Base-by-base conservation (phyloP, 2,113 vertebrate genomes). In the Tachysurus fulvidraco region DNA sequence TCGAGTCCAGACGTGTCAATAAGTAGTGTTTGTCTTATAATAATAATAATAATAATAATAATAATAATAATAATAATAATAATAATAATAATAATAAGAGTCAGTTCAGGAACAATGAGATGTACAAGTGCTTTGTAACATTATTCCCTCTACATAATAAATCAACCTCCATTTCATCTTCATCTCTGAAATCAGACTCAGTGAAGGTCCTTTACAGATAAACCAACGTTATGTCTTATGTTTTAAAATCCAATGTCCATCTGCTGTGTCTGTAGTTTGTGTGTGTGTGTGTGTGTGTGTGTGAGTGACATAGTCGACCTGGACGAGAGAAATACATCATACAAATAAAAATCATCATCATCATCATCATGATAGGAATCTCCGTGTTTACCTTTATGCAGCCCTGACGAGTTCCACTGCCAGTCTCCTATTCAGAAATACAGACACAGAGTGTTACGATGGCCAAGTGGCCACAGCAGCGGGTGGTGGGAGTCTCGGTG, bases 341-440 rank as follows among this genome's bases (percentile, higher is more conserved):
- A 84, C 23, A 84, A 74, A 59, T 46, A 25, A 46, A 25, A 46
- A 74, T 28, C 10, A 83, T 46, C 17, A 73, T 44, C 69, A 77
- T 80, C 83, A 73, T 17, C 65, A 83, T 84, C 50, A 73, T 74
- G 46, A 86, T n/a, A 81, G 60, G 14, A 65, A 82, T 74, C 69
- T 67, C 28, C 28, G 2, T 52, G 44, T 76, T 92, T 92, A 92
- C 91, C 91, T 92, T 90, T 92, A 59, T 78, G 86, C 73, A 82
- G 83, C 74, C 88, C 90, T 88, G 88, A 88, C 67, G 90, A 81
- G 87, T 89, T 92, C 90, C 91, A 91, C 85, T 91, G 90, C 90
- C 91, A 92, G 89, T 88, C 89, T 36, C 91, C 91, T 92, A 91
- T 88, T 92, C 79, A 90, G 89, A 90, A 91, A 92, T 88, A 91